A percentile compares a stretch with the other conserved stretches of the same genome.
Evolutionary conservation across 1,140 invertebrate species (phyloP).

Genomic region (Drosophila elegans): DNA sequence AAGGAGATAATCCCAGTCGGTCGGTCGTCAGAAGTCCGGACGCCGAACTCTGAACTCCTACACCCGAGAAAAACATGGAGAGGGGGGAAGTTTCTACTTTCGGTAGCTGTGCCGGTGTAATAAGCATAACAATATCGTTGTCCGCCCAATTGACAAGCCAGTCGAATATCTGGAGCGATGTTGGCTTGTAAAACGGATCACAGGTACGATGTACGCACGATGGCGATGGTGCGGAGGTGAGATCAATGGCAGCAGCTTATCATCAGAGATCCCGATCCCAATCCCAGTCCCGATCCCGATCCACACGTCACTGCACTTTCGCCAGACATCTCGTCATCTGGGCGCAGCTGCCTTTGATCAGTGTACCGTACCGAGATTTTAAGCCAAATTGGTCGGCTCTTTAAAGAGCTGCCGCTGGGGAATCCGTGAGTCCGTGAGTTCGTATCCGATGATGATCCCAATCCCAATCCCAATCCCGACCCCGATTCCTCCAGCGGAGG

Average conservation of each 20-base stretch:
- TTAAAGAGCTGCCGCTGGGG: constrained; percentile 46
- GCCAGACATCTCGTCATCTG: constrained; percentile 55
- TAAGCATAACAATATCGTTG: constrained; percentile 84
- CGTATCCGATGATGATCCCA: constrained; percentile 22
- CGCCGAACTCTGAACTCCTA: constrained; percentile 58
- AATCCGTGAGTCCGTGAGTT: neutral
- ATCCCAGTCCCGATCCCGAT: constrained; percentile 18
- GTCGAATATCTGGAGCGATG: constrained; percentile 61
- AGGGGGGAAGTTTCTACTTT: constrained; percentile 26
- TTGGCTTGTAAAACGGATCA: constrained; percentile 75
- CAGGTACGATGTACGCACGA: constrained; percentile 44
- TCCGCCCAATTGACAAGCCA: constrained; percentile 80
- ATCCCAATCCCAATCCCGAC: too few relatives aligned
- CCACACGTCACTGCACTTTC: constrained; percentile 81
- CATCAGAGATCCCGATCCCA: constrained; percentile 21
- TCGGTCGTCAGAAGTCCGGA: constrained; percentile 63
- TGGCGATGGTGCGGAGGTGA: constrained; percentile 52
- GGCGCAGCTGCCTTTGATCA: constrained; percentile 81
- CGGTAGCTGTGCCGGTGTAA: constrained; percentile 80
- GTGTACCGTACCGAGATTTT: constrained; percentile 80
- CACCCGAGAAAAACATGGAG: constrained; percentile 7
- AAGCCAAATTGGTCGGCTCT: constrained; percentile 77
- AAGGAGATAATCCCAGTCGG: constrained; percentile 82
- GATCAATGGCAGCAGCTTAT: constrained; percentile 76
- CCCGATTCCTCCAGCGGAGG: neutral